Evolutionary conservation across 37 sponge, comb jelly and placozoan genomes (phyloP).

Genomic region (Mnemiopsis leidyi): DNA sequence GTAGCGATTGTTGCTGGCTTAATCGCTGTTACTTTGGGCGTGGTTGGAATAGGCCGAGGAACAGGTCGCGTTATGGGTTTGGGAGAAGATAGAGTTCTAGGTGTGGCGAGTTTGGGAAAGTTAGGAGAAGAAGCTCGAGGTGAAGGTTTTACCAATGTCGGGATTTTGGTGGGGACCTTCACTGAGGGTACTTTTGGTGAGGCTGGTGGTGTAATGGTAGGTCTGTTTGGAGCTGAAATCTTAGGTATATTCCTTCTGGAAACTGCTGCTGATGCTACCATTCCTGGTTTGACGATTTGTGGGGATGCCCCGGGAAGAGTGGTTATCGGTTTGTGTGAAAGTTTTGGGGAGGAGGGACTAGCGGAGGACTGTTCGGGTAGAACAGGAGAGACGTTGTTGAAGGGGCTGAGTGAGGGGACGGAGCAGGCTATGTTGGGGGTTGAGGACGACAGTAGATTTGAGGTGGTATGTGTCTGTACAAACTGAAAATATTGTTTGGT

Average conservation of each 20-base stretch:
- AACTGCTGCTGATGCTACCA: background rate
- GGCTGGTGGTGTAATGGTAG: background rate
- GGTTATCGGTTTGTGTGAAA: background rate
- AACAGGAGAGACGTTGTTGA: constrained; percentile 15
- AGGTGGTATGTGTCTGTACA: no score
- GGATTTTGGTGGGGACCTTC: background rate
- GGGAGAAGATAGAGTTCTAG: background rate
- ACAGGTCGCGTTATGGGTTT: background rate
- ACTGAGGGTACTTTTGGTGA: background rate
- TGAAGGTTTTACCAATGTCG: background rate
- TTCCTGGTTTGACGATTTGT: background rate
- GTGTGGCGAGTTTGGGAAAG: background rate
- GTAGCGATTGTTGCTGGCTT: background rate
- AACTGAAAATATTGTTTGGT: no score
- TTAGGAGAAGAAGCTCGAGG: background rate
- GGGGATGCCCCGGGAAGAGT: background rate
- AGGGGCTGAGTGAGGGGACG: background rate
- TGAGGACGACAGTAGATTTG: background rate
- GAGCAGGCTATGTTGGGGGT: background rate
- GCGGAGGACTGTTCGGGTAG: background rate
- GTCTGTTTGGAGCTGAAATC: background rate
- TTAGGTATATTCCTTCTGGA: background rate
- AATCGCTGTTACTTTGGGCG: background rate
- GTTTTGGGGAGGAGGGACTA: background rate
- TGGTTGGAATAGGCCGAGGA: background rate